These are phyloP conservation scores for Plemyria rubiginata DNA, from an alignment of 2,888 invertebrate species.

Conservation along the genomic window DNA sequence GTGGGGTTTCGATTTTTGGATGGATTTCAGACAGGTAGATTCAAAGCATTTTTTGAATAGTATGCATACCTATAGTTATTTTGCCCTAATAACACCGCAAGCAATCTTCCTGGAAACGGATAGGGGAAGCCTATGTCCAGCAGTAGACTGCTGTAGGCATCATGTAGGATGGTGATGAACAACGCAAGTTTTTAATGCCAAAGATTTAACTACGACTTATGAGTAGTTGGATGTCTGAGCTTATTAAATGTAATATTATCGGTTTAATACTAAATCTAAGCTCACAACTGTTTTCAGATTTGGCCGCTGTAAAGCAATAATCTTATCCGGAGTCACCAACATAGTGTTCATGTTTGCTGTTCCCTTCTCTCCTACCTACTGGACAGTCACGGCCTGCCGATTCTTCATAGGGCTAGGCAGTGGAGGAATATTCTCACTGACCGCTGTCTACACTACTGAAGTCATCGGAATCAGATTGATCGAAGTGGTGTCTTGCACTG, in stretches of 20 bases:
- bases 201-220: too few species aligned
- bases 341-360: slow-evolving; percentile 86
- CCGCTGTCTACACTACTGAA: slow-evolving; percentile 81
- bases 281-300: slow-evolving; percentile 49
- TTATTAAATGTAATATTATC: not conserved
- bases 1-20: slow-evolving; percentile 58
- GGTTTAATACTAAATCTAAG: not conserved
- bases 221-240: not conserved
- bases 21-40: slow-evolving; percentile 67
- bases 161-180: too few species aligned
- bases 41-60: not conserved
- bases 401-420: slow-evolving; percentile 88
- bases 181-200: too few species aligned
- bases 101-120: too few species aligned
- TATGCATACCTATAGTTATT: not conserved
- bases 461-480: slow-evolving; percentile 79
- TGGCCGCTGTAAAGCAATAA: slow-evolving; percentile 83
- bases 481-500: slow-evolving; percentile 56
- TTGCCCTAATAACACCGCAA: too few species aligned
- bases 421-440: slow-evolving; percentile 88
- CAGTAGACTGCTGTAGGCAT: too few species aligned
- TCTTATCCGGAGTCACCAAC: slow-evolving; percentile 87
- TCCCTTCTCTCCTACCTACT: slow-evolving; percentile 85
- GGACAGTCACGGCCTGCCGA: slow-evolving; percentile 84
- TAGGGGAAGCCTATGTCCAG: too few species aligned